Evolutionary conservation across 1,140 invertebrate genomes (phyloP), one percentile per base, ranked within the genome.

Genomic region (Megathymus violae): DNA sequence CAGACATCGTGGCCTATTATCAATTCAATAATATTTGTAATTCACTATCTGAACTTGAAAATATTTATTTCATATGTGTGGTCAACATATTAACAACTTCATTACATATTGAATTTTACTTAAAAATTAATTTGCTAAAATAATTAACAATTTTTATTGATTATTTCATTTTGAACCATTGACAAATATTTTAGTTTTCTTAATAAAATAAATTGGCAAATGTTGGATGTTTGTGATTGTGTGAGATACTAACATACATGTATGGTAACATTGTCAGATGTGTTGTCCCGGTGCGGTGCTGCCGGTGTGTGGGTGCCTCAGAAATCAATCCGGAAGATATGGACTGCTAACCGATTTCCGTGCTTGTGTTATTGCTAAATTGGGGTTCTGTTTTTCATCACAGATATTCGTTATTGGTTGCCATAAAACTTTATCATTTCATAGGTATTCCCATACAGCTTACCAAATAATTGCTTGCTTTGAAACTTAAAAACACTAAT

Each of bases 191-290:
- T n/a, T n/a, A n/a, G n/a, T n/a, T n/a, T n/a, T n/a, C n/a, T n/a
- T n/a, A n/a, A n/a, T n/a, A n/a, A n/a, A n/a, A n/a, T n/a, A n/a
- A n/a, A n/a, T n/a, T n/a, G n/a, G n/a, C 9, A 31, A 14, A 11
- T 46, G 43, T 36, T 40, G 38, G 11, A 19, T 38, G 43, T 14
- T 16, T 54, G 14, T 38, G 11, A 44, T 15, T 16, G 59, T 44
- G 40, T 47, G 44, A 40, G 11, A 40, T 27, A 64, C 17, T 64
- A 56, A n/a, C n/a, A n/a, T n/a, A 60, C 64, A 43, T 74, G 40
- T 62, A 41, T 68, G 67, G 48, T 75, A 69, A 67, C 62, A 69
- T 79, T 79, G 74, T 73, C 76, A 79, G 76, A 74, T 74, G 34
- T 65, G 15, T 62, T 62, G 46, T 36, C 58, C 58, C 52, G 46